Conservation (phyloP, 2,113 vertebrate genomes). For the Pelecanus crispus region DNA sequence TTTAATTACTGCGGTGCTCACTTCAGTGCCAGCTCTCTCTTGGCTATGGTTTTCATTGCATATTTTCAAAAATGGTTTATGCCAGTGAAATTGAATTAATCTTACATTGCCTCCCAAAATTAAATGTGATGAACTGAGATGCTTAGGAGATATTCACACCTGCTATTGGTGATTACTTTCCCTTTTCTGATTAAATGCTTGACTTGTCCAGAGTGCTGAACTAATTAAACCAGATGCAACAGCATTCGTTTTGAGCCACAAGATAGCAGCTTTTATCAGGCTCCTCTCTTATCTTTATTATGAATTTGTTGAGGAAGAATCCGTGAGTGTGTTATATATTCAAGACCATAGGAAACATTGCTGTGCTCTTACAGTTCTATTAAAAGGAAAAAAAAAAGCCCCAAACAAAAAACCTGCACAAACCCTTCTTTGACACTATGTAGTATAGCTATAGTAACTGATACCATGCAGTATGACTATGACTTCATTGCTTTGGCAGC, state of each 20-base stretch:
- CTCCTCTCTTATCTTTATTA: background rate
- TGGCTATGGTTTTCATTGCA: background rate
- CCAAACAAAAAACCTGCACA: background rate
- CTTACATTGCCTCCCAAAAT: background rate
- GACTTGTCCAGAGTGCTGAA: slow-evolving; percentile 8
- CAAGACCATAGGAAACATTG: background rate
- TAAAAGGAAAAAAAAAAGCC: no score
- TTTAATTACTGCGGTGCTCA: background rate
- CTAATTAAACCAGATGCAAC: background rate
- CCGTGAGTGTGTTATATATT: background rate
- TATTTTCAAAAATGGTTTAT: background rate
- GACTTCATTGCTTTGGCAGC: background rate
- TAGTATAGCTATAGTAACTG: background rate
- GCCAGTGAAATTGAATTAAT: background rate
- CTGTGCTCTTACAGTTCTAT: background rate
- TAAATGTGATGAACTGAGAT: background rate
- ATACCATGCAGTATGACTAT: background rate
- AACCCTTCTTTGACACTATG: background rate
- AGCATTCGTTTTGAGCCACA: background rate
- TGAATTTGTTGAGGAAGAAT: background rate
- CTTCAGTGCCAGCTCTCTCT: background rate
- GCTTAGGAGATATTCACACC: background rate
- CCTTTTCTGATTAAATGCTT: slow-evolving; percentile 8
- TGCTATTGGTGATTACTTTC: background rate
- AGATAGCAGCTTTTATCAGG: background rate